Conservation (phyloP, 1,140 invertebrate genomes). For the Psilanteris sp. region DNA sequence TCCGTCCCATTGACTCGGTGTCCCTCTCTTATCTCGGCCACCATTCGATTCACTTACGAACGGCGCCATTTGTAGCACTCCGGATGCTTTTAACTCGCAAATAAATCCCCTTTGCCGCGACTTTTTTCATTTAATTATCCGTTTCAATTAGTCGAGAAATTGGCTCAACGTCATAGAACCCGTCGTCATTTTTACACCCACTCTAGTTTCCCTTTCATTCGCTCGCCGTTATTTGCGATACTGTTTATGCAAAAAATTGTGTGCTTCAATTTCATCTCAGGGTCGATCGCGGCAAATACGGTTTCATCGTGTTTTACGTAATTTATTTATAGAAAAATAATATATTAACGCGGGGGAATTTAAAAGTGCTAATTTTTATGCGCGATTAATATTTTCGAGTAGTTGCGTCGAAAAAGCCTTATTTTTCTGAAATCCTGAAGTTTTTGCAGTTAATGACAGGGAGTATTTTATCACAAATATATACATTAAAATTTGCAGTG, state of each 20-base stretch:
- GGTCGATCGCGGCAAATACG: too few relatives aligned
- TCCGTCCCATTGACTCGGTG: constrained; percentile 34
- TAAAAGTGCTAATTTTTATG: too few relatives aligned
- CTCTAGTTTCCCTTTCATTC: constrained; percentile 14
- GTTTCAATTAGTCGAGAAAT: constrained; percentile 49
- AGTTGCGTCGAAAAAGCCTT: too few relatives aligned
- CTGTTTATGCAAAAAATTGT: constrained; percentile 16
- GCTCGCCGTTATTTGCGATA: constrained; percentile 4
- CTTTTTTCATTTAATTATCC: constrained; percentile 55
- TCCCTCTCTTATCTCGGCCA: constrained; percentile 32
- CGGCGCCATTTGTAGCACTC: constrained; percentile 50
- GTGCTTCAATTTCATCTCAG: background rate
- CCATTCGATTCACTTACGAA: constrained; percentile 57
- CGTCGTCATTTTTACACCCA: constrained; percentile 31
- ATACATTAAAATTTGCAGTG: too few relatives aligned
- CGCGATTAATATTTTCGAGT: too few relatives aligned
- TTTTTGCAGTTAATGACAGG: too few relatives aligned
- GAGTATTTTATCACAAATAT: too few relatives aligned
- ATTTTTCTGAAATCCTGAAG: too few relatives aligned
- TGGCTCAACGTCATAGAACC: constrained; percentile 44
- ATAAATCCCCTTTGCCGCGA: constrained; percentile 51
- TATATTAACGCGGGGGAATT: too few relatives aligned
- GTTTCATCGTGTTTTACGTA: too few relatives aligned
- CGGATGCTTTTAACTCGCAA: constrained; percentile 53
- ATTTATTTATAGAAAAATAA: too few relatives aligned